Conservation (phyloP, 2,888 invertebrate genomes). For the Choreutis nemorana region DNA sequence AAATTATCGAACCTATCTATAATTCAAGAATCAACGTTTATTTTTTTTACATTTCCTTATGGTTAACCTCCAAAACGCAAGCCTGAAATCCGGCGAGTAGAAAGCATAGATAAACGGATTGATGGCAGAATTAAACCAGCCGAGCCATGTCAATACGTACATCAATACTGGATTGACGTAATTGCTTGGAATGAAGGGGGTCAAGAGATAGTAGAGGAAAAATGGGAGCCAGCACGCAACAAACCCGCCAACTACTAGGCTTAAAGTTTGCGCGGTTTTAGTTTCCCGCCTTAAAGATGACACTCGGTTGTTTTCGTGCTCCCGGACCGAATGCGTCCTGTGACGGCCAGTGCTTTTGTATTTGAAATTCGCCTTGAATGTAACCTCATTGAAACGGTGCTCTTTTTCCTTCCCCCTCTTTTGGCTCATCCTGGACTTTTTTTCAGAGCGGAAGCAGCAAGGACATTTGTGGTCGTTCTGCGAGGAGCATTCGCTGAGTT, state of each 20-base stretch:
- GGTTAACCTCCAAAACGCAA: constrained; percentile 87
- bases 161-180: constrained; percentile 71
- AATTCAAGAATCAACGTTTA: constrained; percentile 26
- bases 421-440: constrained; percentile 23
- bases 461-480: constrained; percentile 49
- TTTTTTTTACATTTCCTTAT: constrained; percentile 70
- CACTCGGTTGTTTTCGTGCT: constrained; percentile 69
- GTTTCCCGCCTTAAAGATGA: constrained; percentile 80
- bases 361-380: constrained; percentile 50
- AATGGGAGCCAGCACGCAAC: constrained; percentile 91
- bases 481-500: constrained; percentile 38
- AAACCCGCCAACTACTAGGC: constrained; percentile 87
- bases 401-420: constrained; percentile 36
- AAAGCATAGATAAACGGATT: constrained; percentile 93
- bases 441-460: constrained; percentile 45
- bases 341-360: constrained; percentile 46
- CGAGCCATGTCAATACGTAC: constrained; percentile 85
- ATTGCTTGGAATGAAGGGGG: constrained; percentile 75
- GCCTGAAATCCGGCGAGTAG: constrained; percentile 86
- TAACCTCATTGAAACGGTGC: constrained; percentile 41
- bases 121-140: constrained; percentile 90
- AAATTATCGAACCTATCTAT: no score
- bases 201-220: constrained; percentile 82
- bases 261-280: constrained; percentile 87
- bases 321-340: constrained; percentile 60